A percentile compares a stretch with the other conserved stretches of the same genome.
phyloP scores from a whole-genome alignment of 2,113 vertebrate species.

The Collichthys lucidus region DNA sequence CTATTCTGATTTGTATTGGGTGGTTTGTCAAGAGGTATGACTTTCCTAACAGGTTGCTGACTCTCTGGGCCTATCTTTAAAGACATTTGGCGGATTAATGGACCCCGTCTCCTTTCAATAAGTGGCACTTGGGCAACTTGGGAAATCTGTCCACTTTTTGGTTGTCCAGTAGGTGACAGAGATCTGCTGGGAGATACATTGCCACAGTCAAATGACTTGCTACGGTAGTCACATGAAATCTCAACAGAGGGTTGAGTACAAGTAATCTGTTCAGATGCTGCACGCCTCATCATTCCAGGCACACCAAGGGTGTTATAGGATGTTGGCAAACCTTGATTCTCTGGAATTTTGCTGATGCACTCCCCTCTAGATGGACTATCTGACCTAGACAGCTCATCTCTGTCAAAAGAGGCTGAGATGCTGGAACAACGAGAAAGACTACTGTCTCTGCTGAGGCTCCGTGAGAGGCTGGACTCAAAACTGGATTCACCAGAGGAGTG shows the following conservation, averaged over 20 bases:
- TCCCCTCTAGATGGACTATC: slow-evolving; percentile 88
- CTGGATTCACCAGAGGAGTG: slow-evolving; percentile 96
- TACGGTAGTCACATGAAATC: slow-evolving; percentile 90
- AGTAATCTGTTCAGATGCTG: slow-evolving; percentile 93
- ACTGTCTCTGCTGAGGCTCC: slow-evolving; percentile 95
- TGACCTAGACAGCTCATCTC: slow-evolving; percentile 89
- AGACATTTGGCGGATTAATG: slow-evolving; percentile 95
- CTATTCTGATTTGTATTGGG: slow-evolving; percentile 79
- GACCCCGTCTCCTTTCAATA: slow-evolving; percentile 94
- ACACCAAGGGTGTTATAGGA: slow-evolving; percentile 88
- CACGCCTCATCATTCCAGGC: slow-evolving; percentile 93
- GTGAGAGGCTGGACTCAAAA: slow-evolving; percentile 92
- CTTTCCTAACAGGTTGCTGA: slow-evolving; percentile 83
- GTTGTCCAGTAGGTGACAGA: slow-evolving; percentile 78
- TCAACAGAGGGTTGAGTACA: slow-evolving; percentile 91
- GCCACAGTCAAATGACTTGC: slow-evolving; percentile 96
- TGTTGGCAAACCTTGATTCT: slow-evolving; percentile 87
- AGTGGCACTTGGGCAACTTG: slow-evolving; percentile 87
- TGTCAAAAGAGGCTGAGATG: slow-evolving; percentile 94
- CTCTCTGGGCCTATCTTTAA: slow-evolving; percentile 92
- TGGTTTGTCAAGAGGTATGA: slow-evolving; percentile 81
- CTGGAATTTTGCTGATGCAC: slow-evolving; percentile 81
- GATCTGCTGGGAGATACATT: slow-evolving; percentile 85
- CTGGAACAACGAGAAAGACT: slow-evolving; percentile 95
- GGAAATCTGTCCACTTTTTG: slow-evolving; percentile 73